phyloP scores from a whole-genome alignment of 2,113 vertebrate species.

The Colinus virginianus region DNA sequence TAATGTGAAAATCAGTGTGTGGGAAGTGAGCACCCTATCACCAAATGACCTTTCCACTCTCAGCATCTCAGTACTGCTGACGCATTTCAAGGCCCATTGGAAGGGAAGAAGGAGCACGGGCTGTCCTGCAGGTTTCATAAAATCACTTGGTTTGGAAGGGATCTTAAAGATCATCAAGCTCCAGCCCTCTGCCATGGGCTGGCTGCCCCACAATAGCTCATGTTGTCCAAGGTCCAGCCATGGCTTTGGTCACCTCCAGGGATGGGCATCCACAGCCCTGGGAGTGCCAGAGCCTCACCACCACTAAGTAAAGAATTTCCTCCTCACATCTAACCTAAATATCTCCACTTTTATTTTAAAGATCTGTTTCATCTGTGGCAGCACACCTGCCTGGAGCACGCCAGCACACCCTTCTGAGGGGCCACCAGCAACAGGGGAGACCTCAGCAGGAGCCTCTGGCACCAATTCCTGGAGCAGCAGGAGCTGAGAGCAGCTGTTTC shows the following conservation, averaged over 20 bases:
- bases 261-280: too few relatives aligned
- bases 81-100: background rate
- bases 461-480: background rate
- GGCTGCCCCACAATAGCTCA: too few relatives aligned
- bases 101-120: background rate
- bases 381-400: background rate
- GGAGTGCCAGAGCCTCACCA: too few relatives aligned
- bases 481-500: background rate
- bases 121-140: too few relatives aligned
- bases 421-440: background rate
- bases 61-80: background rate
- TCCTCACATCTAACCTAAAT: too few relatives aligned
- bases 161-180: too few relatives aligned
- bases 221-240: too few relatives aligned
- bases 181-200: too few relatives aligned
- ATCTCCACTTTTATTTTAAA: too few relatives aligned
- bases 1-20: background rate
- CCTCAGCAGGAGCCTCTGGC: background rate
- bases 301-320: too few relatives aligned
- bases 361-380: background rate
- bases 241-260: too few relatives aligned
- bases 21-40: background rate
- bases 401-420: background rate
- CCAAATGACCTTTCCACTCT: constrained; percentile 31
- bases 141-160: too few relatives aligned